These are phyloP conservation scores for Aporrectodea caliginosa DNA, from an alignment of 1,140 invertebrate genomes.

Conservation along the genomic window DNA sequence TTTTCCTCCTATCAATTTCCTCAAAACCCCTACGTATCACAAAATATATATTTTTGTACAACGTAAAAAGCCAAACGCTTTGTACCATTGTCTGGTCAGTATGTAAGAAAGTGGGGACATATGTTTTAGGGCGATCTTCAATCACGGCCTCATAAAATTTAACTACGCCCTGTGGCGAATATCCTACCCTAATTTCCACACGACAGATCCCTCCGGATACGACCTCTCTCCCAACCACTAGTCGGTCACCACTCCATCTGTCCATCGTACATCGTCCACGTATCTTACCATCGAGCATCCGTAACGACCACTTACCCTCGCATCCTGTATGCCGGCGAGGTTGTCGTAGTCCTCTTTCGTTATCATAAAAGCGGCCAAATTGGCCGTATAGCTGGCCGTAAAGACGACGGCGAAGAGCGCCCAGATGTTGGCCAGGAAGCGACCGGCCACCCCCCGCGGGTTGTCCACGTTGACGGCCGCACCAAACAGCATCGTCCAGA, in stretches of 20 bases:
- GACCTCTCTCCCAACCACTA: conserved; percentile 5
- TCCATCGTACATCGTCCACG: neutral
- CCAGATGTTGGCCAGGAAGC: conserved; percentile 96
- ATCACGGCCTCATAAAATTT: too few species aligned
- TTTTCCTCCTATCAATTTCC: too few species aligned
- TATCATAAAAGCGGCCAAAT: conserved; percentile 94
- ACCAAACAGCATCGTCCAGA: conserved; percentile 99
- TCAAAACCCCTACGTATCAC: too few species aligned
- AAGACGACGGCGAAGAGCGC: conserved; percentile 80
- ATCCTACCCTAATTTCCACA: too few species aligned
- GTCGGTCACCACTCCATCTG: neutral
- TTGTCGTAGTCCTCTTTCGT: conserved; percentile 95
- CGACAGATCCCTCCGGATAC: too few species aligned
- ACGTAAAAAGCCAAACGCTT: too few species aligned
- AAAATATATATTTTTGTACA: too few species aligned
- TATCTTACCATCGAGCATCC: too few species aligned
- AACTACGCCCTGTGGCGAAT: too few species aligned
- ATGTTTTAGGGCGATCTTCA: too few species aligned
- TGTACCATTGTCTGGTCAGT: too few species aligned
- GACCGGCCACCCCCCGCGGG: conserved; percentile 82
- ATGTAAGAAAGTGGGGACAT: too few species aligned
- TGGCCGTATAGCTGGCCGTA: conserved; percentile 58
- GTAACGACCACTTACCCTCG: conserved; percentile 59
- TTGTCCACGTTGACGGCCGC: conserved; percentile 94
- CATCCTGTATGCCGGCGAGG: conserved; percentile 85